phyloP scores from a whole-genome alignment of 37 sponge, comb jelly and placozoan genomes.

The Mnemiopsis leidyi region DNA sequence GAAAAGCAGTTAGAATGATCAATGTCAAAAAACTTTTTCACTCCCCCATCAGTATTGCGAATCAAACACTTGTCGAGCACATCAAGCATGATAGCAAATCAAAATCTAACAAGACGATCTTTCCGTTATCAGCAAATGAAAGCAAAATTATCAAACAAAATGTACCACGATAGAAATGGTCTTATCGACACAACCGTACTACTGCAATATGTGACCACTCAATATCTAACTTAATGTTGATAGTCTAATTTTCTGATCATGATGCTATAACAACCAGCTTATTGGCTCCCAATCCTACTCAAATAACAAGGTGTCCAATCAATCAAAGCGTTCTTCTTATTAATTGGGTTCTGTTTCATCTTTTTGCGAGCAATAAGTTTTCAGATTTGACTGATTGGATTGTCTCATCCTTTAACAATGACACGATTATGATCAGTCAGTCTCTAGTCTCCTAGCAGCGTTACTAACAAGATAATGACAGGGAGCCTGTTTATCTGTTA shows the following conservation, averaged over 20 bases:
- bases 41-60: not conserved
- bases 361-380: not conserved
- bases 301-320: not conserved
- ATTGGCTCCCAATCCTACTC: not conserved
- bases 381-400: not conserved
- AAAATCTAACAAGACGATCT: not conserved
- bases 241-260: not conserved
- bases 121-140: not conserved
- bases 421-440: not conserved
- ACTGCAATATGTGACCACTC: not conserved
- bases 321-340: not conserved
- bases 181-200: too few relatives aligned
- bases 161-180: too few relatives aligned
- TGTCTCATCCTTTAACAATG: not conserved
- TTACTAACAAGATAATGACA: too few relatives aligned
- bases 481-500: too few relatives aligned
- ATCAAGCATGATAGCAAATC: not conserved
- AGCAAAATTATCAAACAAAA: not conserved
- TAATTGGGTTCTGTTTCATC: not conserved
- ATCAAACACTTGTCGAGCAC: slow-evolving; percentile 62
- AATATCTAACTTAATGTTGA: too few relatives aligned
- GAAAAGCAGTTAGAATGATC: not conserved
- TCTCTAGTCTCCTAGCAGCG: too few relatives aligned
- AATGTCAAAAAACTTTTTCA: slow-evolving; percentile 21
- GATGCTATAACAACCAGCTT: not conserved